phyloP scores from a whole-genome alignment of 2,888 invertebrate species.

The Julus scanicus region DNA sequence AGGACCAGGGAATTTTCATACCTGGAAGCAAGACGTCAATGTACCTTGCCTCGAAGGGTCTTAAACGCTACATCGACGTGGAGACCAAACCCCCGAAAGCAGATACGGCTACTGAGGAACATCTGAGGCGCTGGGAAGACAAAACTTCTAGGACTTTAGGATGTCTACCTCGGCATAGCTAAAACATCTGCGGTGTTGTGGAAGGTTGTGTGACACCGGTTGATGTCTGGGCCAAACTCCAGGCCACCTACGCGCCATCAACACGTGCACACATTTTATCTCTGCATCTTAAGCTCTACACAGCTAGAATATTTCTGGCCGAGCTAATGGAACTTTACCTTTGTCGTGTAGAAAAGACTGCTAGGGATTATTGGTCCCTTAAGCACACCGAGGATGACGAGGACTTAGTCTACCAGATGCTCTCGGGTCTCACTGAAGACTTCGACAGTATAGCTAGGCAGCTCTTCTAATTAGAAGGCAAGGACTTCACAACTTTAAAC shows the following conservation, averaged over 20 bases:
- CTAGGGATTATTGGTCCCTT: no score
- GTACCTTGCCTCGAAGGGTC: no score
- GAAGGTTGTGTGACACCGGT: no score
- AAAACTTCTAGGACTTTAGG: no score
- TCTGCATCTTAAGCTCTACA: background rate
- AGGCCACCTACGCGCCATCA: background rate
- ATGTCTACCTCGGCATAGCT: no score
- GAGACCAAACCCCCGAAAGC: no score
- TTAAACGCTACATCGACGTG: no score
- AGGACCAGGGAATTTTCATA: no score
- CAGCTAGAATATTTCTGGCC: background rate
- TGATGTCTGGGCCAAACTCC: background rate
- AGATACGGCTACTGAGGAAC: no score
- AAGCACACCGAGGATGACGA: background rate
- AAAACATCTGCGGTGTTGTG: no score
- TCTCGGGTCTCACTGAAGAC: background rate
- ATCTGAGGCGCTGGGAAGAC: no score
- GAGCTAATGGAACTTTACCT: background rate
- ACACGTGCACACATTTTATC: background rate
- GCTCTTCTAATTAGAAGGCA: background rate
- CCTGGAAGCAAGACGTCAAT: no score
- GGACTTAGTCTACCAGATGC: background rate
- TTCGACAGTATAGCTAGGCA: background rate
- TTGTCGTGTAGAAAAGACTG: background rate
- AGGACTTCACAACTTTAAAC: background rate